Conservation (phyloP, 1,140 invertebrate genomes). For the Drosophila parvula region DNA sequence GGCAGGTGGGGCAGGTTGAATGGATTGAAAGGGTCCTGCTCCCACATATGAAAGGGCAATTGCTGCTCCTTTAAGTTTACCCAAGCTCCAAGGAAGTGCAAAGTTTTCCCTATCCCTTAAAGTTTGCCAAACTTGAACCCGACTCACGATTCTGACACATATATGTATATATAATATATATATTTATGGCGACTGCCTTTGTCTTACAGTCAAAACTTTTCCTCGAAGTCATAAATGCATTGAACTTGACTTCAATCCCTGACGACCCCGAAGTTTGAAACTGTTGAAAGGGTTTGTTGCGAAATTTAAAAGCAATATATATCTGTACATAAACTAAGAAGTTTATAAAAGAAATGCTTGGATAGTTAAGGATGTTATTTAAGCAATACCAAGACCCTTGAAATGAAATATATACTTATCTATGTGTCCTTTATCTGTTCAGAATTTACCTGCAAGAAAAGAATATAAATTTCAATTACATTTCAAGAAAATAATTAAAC, state of each 20-base stretch:
- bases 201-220: conserved; percentile 32
- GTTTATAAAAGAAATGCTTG: too few species aligned
- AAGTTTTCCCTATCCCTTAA: conserved; percentile 40
- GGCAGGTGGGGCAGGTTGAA: conserved; percentile 27
- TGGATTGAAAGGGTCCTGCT: conserved; percentile 8
- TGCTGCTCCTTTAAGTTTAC: conserved; percentile 38
- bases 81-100: conserved; percentile 23
- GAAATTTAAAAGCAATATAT: neutral
- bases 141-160: conserved; percentile 37
- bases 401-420: neutral
- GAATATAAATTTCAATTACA: neutral
- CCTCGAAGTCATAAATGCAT: conserved; percentile 50
- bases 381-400: neutral
- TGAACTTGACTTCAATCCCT: conserved; percentile 38
- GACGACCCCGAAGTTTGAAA: neutral
- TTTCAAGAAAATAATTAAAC: neutral
- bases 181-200: conserved; percentile 43
- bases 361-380: neutral
- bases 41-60: conserved; percentile 25
- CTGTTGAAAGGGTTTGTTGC: conserved; percentile 11
- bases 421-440: neutral
- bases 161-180: neutral
- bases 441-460: conserved; percentile 8
- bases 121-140: conserved; percentile 37
- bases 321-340: too few species aligned